Percentiles rank a stretch among this genome's conserved stretches.
These are phyloP conservation scores for Cyrtorhinus lividipennis DNA, from an alignment of 1,140 invertebrate species.

Conservation along the genomic window DNA sequence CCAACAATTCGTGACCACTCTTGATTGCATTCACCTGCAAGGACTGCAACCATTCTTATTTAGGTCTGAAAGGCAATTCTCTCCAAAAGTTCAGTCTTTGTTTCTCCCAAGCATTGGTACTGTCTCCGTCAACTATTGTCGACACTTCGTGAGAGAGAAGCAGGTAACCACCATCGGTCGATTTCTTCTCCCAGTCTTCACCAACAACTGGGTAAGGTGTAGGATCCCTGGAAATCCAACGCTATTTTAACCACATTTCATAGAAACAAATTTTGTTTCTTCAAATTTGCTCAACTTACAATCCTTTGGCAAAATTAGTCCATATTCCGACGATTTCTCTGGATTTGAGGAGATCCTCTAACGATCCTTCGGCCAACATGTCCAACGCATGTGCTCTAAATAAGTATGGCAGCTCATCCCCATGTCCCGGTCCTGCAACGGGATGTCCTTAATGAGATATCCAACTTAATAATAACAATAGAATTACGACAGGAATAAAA, in stretches of 20 bases:
- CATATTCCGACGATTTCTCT: conserved; percentile 12
- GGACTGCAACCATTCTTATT: too few species aligned
- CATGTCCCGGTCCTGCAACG: conserved; percentile 10
- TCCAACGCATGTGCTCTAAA: not conserved
- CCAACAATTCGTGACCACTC: too few species aligned
- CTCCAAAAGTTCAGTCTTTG: not conserved
- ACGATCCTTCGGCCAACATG: not conserved
- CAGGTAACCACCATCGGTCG: not conserved
- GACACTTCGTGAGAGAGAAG: not conserved
- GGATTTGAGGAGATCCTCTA: conserved; percentile 2
- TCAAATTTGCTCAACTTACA: not conserved
- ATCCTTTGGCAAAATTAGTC: conserved; percentile 12
- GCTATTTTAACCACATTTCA: too few species aligned
- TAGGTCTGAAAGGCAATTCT: too few species aligned
- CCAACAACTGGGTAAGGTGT: not conserved
- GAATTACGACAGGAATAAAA: too few species aligned
- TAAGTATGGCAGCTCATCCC: conserved; percentile 13
- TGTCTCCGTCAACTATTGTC: not conserved
- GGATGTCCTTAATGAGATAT: not conserved
- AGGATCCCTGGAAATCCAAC: not conserved
- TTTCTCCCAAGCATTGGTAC: not conserved
- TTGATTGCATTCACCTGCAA: too few species aligned
- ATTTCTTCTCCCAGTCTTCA: not conserved
- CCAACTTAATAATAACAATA: not conserved
- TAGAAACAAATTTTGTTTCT: too few species aligned